Conservation (phyloP, 2,888 invertebrate species). For the Eueremaeus valkanovi region DNA sequence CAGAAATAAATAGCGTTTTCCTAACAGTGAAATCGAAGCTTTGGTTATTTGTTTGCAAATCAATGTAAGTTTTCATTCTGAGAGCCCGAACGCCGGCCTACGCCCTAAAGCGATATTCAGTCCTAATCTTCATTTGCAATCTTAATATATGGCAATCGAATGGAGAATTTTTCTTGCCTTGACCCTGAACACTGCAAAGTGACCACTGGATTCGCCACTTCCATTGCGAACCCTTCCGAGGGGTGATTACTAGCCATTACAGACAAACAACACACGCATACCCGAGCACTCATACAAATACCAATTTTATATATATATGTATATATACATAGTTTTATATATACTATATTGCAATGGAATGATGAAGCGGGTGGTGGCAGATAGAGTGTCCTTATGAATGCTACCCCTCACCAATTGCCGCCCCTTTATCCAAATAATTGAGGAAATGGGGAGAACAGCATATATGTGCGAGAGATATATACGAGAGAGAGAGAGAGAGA, state of each 20-base stretch:
- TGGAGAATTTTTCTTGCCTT: conserved; percentile 14
- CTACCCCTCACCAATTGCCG: conserved; percentile 21
- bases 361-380: conserved; percentile 21
- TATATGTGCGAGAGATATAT: background rate
- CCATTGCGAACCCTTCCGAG: conserved; percentile 27
- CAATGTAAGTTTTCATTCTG: conserved; percentile 8
- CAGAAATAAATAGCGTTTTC: conserved; percentile 19
- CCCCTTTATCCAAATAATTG: conserved; percentile 33
- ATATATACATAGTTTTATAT: conserved; percentile 21
- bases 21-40: background rate
- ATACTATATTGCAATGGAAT: conserved; percentile 3
- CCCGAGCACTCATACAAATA: background rate
- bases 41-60: conserved; percentile 20
- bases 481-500: background rate
- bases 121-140: conserved; percentile 25
- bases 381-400: conserved; percentile 21
- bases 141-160: conserved; percentile 27
- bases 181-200: conserved; percentile 33
- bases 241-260: conserved; percentile 19
- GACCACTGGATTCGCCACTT: conserved; percentile 26
- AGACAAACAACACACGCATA: too few species aligned
- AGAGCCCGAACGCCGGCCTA: conserved; percentile 16
- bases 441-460: conserved; percentile 34
- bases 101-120: conserved; percentile 27
- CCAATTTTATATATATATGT: background rate